Evolutionary conservation across 1,140 invertebrate genomes (phyloP).

Genomic region (Sycophaga agraensis): DNA sequence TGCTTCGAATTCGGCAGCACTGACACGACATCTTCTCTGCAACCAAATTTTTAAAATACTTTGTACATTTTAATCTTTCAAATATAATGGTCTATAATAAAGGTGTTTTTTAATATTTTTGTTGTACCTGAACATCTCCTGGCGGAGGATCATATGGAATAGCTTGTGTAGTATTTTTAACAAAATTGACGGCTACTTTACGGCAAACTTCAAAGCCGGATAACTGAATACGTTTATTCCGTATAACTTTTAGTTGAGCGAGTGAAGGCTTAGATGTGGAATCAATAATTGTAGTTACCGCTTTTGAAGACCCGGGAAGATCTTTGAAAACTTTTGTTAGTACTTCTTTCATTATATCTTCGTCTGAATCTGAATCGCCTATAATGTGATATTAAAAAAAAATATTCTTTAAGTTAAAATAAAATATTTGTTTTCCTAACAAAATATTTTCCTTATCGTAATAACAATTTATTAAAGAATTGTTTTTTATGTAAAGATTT

Average conservation of each 20-base stretch:
- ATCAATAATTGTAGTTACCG: slow-evolving; percentile 37
- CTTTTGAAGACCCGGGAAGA: slow-evolving; percentile 44
- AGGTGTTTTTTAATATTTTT: not conserved
- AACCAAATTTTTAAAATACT: too few relatives aligned
- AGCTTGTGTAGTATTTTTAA: slow-evolving; percentile 37
- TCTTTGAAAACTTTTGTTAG: slow-evolving; percentile 49
- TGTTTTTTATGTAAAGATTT: too few relatives aligned
- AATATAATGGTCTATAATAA: not conserved
- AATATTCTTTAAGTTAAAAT: too few relatives aligned
- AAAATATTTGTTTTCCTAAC: too few relatives aligned
- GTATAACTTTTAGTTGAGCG: slow-evolving; percentile 36
- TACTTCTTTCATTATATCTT: slow-evolving; percentile 48
- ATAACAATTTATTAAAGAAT: too few relatives aligned
- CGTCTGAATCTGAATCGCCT: slow-evolving; percentile 48
- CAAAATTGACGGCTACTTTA: slow-evolving; percentile 45
- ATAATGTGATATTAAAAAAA: not conserved
- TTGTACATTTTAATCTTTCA: not conserved
- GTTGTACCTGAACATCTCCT: not conserved
- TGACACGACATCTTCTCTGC: too few relatives aligned
- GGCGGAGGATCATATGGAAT: not conserved
- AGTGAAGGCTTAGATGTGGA: slow-evolving; percentile 37
- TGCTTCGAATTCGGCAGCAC: not conserved
- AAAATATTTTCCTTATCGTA: too few relatives aligned
- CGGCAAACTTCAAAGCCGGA: slow-evolving; percentile 52
- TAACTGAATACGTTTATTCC: slow-evolving; percentile 48